Percentiles rank a stretch among this genome's conserved stretches.
These are phyloP conservation scores for Meiosimyza decipiens DNA, from an alignment of 2,888 invertebrate species.

Conservation along the genomic window DNA sequence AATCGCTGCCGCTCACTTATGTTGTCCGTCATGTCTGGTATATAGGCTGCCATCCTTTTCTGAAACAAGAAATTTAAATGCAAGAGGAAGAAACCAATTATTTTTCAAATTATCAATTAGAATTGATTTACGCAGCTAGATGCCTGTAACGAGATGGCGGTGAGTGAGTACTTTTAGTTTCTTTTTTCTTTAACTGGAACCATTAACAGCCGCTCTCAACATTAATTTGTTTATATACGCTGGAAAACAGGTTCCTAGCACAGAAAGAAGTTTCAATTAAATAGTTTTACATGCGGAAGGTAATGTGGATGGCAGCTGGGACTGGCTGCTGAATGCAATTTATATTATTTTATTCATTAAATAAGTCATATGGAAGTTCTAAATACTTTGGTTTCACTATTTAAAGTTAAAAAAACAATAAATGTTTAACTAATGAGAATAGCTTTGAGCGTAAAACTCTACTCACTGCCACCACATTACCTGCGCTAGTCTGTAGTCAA, in stretches of 20 bases:
- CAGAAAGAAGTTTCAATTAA: background rate
- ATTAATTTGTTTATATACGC: background rate
- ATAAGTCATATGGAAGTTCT: too few relatives aligned
- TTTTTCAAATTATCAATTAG: background rate
- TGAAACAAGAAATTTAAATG: slow-evolving; percentile 32
- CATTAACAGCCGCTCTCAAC: background rate
- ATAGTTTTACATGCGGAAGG: slow-evolving; percentile 23
- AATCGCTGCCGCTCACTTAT: background rate
- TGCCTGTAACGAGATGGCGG: slow-evolving; percentile 42
- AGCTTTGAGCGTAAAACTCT: slow-evolving; percentile 42
- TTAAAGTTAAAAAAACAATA: too few relatives aligned
- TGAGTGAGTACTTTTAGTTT: slow-evolving; percentile 36
- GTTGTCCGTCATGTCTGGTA: background rate
- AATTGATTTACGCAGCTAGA: slow-evolving; percentile 17
- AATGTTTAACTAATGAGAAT: background rate
- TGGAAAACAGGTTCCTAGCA: background rate
- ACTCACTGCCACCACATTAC: slow-evolving; percentile 58
- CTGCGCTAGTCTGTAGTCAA: slow-evolving; percentile 42
- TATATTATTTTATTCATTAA: too few relatives aligned
- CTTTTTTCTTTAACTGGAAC: slow-evolving; percentile 3
- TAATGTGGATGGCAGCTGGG: slow-evolving; percentile 48
- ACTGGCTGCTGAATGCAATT: slow-evolving; percentile 15
- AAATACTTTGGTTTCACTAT: too few relatives aligned
- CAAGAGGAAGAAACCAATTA: slow-evolving; percentile 28
- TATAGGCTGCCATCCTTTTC: slow-evolving; percentile 25